Percentiles rank a stretch among this genome's conserved stretches.
Conservation (phyloP, 1,140 invertebrate species). For the Drosophila orena region DNA sequence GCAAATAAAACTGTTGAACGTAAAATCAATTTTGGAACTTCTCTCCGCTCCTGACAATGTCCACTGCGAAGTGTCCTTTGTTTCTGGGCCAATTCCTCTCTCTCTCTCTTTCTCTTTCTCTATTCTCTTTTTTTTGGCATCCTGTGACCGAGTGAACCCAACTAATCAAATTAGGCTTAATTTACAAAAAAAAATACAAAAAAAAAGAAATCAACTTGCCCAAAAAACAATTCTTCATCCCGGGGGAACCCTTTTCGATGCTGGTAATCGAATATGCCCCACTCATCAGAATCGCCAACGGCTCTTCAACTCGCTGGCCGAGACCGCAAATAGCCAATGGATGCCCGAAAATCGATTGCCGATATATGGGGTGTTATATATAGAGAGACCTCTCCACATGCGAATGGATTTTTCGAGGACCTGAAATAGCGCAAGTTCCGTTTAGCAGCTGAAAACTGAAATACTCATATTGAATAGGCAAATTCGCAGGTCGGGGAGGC, state of each 20-base stretch:
- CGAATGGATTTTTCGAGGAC: slow-evolving; percentile 59
- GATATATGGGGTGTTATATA: slow-evolving; percentile 37
- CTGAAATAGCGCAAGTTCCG: slow-evolving; percentile 66
- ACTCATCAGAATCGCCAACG: slow-evolving; percentile 33
- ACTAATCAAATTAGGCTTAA: slow-evolving; percentile 79
- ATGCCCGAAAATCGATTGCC: slow-evolving; percentile 62
- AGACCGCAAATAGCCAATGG: slow-evolving; percentile 66
- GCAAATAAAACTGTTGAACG: slow-evolving; percentile 76
- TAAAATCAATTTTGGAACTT: slow-evolving; percentile 73
- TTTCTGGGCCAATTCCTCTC: slow-evolving; percentile 10
- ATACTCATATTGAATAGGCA: slow-evolving; percentile 57
- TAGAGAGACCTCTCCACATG: slow-evolving; percentile 5
- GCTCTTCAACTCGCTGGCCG: slow-evolving; percentile 65
- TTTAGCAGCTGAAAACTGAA: slow-evolving; percentile 48
- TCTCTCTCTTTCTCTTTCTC: not conserved
- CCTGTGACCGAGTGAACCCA: slow-evolving; percentile 69
- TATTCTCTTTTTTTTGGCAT: slow-evolving; percentile 1
- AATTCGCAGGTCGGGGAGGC: slow-evolving; percentile 40
- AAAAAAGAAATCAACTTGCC: slow-evolving; percentile 25
- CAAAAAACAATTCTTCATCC: slow-evolving; percentile 44
- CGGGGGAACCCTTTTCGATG: slow-evolving; percentile 62
- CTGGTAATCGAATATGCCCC: slow-evolving; percentile 76
- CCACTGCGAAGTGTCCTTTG: slow-evolving; percentile 34
- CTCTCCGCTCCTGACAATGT: slow-evolving; percentile 43
- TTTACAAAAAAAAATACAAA: slow-evolving; percentile 58